Base-by-base conservation (phyloP, 2,113 vertebrate genomes). In the Cheirogaleus medius region DNA sequence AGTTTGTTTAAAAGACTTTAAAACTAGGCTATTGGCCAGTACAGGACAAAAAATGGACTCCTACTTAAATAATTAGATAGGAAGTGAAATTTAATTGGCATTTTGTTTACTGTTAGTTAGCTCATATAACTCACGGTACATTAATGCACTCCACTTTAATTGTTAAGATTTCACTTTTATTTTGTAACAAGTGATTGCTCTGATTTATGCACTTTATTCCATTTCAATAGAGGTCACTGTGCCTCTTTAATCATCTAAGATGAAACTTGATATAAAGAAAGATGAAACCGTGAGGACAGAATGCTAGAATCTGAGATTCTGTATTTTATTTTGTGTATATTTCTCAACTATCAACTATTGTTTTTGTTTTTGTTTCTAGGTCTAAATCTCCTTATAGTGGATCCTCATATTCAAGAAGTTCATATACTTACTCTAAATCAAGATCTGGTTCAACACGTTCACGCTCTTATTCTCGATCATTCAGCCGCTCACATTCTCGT, bases 331-430 rank as follows among this genome's bases (percentile, higher is more conserved):
- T 97, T 93, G 63, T 94, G 76, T 91, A 13, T 98, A 81, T 96
- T 15, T 98, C 90, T 98, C 98, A 98, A 97, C 95, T 76, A 80
- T 92, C 93, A 94, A 66, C 93, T 93, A 34, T 98, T 98, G 84
- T 98, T 98, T 98, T 95, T 98, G 69, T 98, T 95, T 96, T 96
- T 97, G 81, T 94, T 98, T 98, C 39, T 98, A 99, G 99, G 98
- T 99, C 99, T 78, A 99, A 99, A 98, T 99, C 99, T 87, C 99
- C 99, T 9, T 99, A 99, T 95, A 99, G 99, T 68, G 99, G 98
- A 93, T 99, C 99, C 0, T 99, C 99, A 13, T 99, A 99, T 98
- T 99, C 99, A 71, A 98, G 98, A 96, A 99, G 99, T 88, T 99
- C 99, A 0, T 99, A 99, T 14, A 99, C 99, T n/a, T 99, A 99